Conservation (phyloP, 1,140 invertebrate genomes). For the Calosoma granatense region DNA sequence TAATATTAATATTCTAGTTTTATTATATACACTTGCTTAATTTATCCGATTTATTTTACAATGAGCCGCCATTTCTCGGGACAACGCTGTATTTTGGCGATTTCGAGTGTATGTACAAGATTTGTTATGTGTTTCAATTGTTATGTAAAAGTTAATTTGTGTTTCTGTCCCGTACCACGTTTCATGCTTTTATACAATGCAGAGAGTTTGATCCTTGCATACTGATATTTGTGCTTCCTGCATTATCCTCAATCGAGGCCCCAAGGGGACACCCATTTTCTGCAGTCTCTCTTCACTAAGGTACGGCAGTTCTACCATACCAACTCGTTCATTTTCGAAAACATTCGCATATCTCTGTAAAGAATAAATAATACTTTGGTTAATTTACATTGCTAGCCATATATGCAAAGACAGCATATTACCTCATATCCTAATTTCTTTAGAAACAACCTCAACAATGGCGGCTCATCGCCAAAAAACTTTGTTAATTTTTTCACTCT, state of each 20-base stretch:
- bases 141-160: neutral
- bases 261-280: constrained; percentile 81
- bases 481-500: constrained; percentile 75
- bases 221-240: constrained; percentile 74
- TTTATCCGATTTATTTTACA: neutral
- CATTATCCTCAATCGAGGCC: constrained; percentile 76
- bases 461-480: constrained; percentile 90
- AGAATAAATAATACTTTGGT: constrained; percentile 19
- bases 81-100: neutral
- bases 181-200: constrained; percentile 32
- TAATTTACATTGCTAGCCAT: neutral
- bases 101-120: neutral
- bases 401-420: constrained; percentile 22
- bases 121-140: neutral
- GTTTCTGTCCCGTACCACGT: neutral
- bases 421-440: constrained; percentile 91
- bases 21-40: neutral
- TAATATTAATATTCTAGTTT: too few relatives aligned
- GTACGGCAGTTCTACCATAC: constrained; percentile 86
- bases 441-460: constrained; percentile 77
- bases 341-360: constrained; percentile 77
- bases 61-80: neutral
- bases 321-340: constrained; percentile 82
- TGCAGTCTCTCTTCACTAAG: constrained; percentile 80
- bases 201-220: constrained; percentile 43